Conservation (phyloP, 2,888 invertebrate genomes). For the Lathronympha strigana region DNA sequence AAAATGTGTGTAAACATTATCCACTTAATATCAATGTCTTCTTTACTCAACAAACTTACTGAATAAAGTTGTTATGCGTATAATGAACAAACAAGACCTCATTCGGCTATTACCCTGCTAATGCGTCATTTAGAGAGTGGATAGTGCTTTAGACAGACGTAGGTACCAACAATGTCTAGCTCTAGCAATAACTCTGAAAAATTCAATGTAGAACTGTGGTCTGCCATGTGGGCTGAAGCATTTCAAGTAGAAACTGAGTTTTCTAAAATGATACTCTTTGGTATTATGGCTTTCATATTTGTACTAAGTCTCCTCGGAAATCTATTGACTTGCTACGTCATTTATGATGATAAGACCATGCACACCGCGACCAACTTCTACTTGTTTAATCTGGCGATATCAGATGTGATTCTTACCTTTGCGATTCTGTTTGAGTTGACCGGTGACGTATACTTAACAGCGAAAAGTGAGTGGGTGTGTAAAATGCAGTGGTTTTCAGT, state of each 20-base stretch:
- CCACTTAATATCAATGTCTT: constrained; percentile 24
- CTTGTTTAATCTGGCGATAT: constrained; percentile 69
- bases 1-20: constrained; percentile 2
- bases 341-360: constrained; percentile 69
- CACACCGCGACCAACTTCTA: constrained; percentile 74
- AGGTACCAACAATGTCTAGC: constrained; percentile 5
- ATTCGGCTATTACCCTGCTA: background rate
- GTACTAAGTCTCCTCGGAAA: constrained; percentile 63
- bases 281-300: constrained; percentile 53
- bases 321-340: constrained; percentile 70
- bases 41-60: constrained; percentile 22
- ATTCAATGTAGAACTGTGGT: constrained; percentile 25
- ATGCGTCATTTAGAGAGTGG: constrained; percentile 3
- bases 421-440: constrained; percentile 62
- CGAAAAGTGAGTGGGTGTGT: constrained; percentile 54
- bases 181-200: constrained; percentile 24
- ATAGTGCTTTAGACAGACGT: background rate
- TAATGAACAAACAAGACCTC: constrained; percentile 3
- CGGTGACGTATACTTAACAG: constrained; percentile 48
- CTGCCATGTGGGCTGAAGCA: constrained; percentile 1
- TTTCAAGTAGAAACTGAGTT: constrained; percentile 1
- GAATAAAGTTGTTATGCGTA: background rate
- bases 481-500: constrained; percentile 61
- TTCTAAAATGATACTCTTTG: constrained; percentile 44
- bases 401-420: constrained; percentile 66